These are phyloP conservation scores for Engraulis encrasicolus DNA, from an alignment of 2,113 vertebrate genomes.

Conservation along the genomic window DNA sequence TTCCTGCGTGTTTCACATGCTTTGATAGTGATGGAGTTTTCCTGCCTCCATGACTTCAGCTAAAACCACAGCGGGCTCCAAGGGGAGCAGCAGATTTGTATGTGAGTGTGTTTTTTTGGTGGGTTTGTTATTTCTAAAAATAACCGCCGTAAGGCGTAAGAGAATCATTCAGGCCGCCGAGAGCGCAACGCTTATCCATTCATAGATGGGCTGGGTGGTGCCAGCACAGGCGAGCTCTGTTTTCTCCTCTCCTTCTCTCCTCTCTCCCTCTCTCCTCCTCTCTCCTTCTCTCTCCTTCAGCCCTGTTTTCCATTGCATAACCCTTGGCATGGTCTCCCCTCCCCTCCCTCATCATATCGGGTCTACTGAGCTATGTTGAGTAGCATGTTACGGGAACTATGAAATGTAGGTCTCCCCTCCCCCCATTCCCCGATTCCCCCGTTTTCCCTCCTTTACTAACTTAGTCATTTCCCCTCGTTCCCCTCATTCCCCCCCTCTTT, in stretches of 20 bases:
- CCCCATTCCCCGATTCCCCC: no score
- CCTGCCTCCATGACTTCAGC: slow-evolving; percentile 33
- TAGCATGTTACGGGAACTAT: background rate
- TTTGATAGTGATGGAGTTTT: slow-evolving; percentile 51
- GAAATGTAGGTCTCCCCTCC: background rate
- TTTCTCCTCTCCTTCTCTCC: no score
- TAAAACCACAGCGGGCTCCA: background rate
- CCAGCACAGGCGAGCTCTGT: slow-evolving; percentile 34
- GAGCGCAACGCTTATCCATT: slow-evolving; percentile 32
- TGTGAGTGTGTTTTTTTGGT: slow-evolving; percentile 38
- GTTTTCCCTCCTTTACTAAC: background rate
- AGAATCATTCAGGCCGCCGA: background rate
- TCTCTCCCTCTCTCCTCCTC: no score
- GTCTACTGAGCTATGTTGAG: background rate
- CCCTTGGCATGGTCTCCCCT: background rate
- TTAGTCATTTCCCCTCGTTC: background rate
- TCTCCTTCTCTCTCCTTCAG: no score
- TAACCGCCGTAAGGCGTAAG: slow-evolving; percentile 37
- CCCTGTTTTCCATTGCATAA: slow-evolving; percentile 27
- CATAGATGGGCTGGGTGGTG: slow-evolving; percentile 15
- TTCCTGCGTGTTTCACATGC: slow-evolving; percentile 45
- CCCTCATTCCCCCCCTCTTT: background rate
- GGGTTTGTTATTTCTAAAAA: slow-evolving; percentile 26
- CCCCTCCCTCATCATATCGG: background rate
- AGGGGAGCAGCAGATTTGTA: background rate